phyloP scores from a whole-genome alignment of 1,140 invertebrate genomes.

The Pemphigus obesinymphae region DNA sequence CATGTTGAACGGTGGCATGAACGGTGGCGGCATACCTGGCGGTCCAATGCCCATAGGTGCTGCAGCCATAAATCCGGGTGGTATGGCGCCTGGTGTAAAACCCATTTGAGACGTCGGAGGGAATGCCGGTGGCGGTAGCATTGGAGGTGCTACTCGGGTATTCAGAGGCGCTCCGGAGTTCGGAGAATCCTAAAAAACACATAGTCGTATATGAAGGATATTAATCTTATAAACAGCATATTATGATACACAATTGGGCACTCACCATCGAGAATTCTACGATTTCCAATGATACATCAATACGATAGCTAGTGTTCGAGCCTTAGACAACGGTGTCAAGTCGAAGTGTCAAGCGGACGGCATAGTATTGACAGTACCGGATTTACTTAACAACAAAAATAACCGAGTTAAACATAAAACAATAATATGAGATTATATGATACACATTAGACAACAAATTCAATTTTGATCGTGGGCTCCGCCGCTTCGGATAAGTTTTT shows the following conservation, averaged over 20 bases:
- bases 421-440: too few species aligned
- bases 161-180: neutral
- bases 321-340: neutral
- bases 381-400: neutral
- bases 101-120: slow-evolving; percentile 7
- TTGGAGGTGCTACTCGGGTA: slow-evolving; percentile 8
- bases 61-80: slow-evolving; percentile 9
- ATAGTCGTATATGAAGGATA: neutral
- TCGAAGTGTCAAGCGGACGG: neutral
- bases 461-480: neutral
- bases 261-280: neutral
- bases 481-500: neutral
- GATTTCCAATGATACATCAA: neutral
- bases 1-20: slow-evolving; percentile 21
- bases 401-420: neutral
- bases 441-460: neutral
- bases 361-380: neutral
- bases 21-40: slow-evolving; percentile 14
- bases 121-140: slow-evolving; percentile 21
- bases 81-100: slow-evolving; percentile 11
- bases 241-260: neutral
- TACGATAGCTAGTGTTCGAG: neutral
- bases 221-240: too few species aligned
- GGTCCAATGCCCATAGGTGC: slow-evolving; percentile 36
- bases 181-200: neutral